Conservation (phyloP, 2,113 vertebrate genomes). For the Orthonyx spaldingii region DNA sequence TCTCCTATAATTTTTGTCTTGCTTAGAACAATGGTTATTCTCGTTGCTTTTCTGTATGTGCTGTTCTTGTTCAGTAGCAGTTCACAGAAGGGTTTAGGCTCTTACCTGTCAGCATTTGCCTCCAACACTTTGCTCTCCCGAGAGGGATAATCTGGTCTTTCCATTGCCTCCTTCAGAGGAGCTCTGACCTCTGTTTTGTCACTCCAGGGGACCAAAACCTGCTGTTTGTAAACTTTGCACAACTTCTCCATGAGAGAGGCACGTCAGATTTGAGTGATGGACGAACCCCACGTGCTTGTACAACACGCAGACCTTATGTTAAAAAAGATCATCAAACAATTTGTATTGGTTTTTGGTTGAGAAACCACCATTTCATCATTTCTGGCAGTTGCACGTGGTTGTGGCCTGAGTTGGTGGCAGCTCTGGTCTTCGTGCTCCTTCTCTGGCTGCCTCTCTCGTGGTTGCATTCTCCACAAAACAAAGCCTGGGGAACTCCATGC, state of each 20-base stretch:
- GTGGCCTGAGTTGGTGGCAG: neutral
- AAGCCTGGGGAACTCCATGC: neutral
- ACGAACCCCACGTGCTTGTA: rapidly evolving
- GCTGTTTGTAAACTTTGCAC: neutral
- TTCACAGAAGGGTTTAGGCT: neutral
- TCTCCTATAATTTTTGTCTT: neutral
- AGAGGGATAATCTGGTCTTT: neutral
- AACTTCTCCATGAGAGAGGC: neutral
- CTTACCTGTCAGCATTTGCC: neutral
- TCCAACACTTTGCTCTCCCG: neutral
- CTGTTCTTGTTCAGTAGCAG: neutral
- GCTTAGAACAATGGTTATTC: neutral
- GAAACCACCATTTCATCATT: neutral
- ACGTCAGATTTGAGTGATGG: neutral
- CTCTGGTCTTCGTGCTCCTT: neutral
- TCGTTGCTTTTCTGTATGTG: neutral
- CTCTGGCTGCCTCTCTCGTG: neutral
- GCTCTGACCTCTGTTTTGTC: neutral
- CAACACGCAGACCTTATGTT: neutral
- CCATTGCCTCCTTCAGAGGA: neutral
- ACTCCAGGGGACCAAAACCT: neutral
- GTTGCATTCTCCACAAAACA: neutral
- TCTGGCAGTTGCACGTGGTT: neutral
- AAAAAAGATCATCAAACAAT: neutral
- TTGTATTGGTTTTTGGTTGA: neutral